Base-by-base conservation (phyloP, 2,113 vertebrate species). In the Physeter macrocephalus region DNA sequence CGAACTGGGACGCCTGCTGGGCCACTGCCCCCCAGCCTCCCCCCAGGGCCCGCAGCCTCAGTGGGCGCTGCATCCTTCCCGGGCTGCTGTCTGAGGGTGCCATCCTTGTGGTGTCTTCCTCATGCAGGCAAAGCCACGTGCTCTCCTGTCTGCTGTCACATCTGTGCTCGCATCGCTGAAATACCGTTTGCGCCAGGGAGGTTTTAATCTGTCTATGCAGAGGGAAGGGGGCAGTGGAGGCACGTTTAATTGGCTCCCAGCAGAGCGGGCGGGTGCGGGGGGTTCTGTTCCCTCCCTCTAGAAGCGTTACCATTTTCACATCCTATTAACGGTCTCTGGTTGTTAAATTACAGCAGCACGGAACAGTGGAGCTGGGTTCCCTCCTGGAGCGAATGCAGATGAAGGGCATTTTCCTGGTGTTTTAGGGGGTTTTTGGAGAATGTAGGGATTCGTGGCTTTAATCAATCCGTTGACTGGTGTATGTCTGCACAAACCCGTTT, bases 241-340 rank as follows among this genome's bases (percentile, higher is more conserved):
- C 88, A 97, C 46, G 49, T 98, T 98, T 98, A 98, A 98, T 98
- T 99, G 98, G 97, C 98, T 98, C 98, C 98, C 98, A 98, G 98
- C 97, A 98, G 98, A 98, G 98, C 88, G 88, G 52, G 52, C 15
- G 52, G 52, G 5, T 11, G 11, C 2, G 46, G 15, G 4, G 84
- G 46, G 97, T 81, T 85, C 87, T 91, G 52, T 92, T 84, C 93
- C 94, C 92, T 97, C 97, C 95, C 67, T 96, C 97, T 84, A 84
- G 97, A 98, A 98, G 94, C 95, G 97, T 97, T 98, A 88, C 96
- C 91, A 46, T 98, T 98, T 98, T 98, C 98, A 98, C 71, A n/a
- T 98, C 98, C 96, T 96, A 71, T 98, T 97, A 97, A 98, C 95
- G 95, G 98, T 98, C 97, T 98, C 97, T 98, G 98, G 96, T 98